Base-by-base conservation (phyloP, 1,140 invertebrate species). In the Drosophila saltans region DNA sequence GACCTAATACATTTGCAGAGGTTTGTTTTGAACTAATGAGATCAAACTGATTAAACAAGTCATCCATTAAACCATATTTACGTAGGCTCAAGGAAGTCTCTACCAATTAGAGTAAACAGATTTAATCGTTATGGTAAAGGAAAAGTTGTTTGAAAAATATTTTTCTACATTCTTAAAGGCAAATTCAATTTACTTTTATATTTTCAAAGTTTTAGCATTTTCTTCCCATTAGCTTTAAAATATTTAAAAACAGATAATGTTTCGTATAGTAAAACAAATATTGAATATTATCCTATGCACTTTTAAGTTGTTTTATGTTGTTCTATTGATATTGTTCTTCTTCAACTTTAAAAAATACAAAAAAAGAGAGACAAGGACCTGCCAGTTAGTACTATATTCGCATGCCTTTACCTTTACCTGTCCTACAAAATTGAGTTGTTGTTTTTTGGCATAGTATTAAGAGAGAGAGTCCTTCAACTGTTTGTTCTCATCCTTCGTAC, bases 341-440 rank as follows among this genome's bases (percentile, higher is more conserved):
- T 1, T 10, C 45, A 52, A 52, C 45, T 52, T 9, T 8, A 52
- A 52, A 9, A 26, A 48, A 48, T 48, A 24, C 7, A 48, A 21
- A 52, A 52, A 48, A 1, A 10, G 10, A 10, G 24, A 26, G 8
- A 24, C 4, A 52, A 52, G 21, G 45, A 2, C 21, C 26, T 52
- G 16, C 16, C n/a, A 48, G 16, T 48, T 16, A 24, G 43, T 21
- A 21, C 16, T 10, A 6, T 48, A 69, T 60, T 41, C 70, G 26
- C 55, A 52, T 45, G 61, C 63, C 66, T 60, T 67, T 58, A 58
- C 62, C 36, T 6, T 36, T 70, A 72, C 56, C 64, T 69, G 63
- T 78, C 72, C 57, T 77, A 8, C 30, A 71, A 78, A 78, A 73
- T 79, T 75, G 62, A 69, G 70, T 66, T 63, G 55, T 59, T 66